A percentile compares a stretch with the other conserved stretches of the same genome.
Conservation (phyloP, 1,140 invertebrate species). For the Centruroides vittatus region DNA sequence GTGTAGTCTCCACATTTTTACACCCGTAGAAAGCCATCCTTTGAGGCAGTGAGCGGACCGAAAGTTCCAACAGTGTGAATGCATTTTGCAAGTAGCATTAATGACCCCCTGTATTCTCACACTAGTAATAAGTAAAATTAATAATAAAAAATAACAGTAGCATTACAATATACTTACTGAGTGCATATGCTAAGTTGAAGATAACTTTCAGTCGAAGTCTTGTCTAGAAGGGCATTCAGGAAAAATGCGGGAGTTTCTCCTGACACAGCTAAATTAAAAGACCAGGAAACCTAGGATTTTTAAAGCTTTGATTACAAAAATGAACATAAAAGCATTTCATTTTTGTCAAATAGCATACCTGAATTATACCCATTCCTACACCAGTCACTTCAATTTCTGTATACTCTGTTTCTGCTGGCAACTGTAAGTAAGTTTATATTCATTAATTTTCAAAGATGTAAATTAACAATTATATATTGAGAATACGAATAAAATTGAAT, state of each 20-base stretch:
- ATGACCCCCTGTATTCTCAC: too few relatives aligned
- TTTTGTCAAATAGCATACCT: conserved; percentile 29
- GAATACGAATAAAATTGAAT: neutral
- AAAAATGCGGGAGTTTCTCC: conserved; percentile 78
- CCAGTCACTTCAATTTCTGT: conserved; percentile 57
- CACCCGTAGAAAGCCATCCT: too few relatives aligned
- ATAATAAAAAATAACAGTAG: too few relatives aligned
- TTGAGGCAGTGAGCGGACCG: too few relatives aligned
- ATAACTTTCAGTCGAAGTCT: conserved; percentile 64
- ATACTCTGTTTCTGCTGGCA: conserved; percentile 37
- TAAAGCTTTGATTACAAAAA: too few relatives aligned
- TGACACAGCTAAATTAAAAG: conserved; percentile 79
- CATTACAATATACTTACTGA: conserved; percentile 22
- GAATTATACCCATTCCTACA: conserved; percentile 61
- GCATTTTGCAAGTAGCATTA: too few relatives aligned
- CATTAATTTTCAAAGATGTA: neutral
- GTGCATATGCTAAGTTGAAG: conserved; percentile 72
- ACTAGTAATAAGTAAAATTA: too few relatives aligned
- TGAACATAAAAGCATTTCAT: too few relatives aligned
- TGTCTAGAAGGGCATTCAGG: conserved; percentile 74
- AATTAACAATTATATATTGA: neutral
- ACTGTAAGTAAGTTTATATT: conserved; percentile 25
- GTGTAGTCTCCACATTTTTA: too few relatives aligned
- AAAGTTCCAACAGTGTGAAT: too few relatives aligned
- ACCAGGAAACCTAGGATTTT: conserved; percentile 43